These are phyloP conservation scores for Nibea albiflora DNA, from an alignment of 2,113 vertebrate genomes.

Conservation along the genomic window DNA sequence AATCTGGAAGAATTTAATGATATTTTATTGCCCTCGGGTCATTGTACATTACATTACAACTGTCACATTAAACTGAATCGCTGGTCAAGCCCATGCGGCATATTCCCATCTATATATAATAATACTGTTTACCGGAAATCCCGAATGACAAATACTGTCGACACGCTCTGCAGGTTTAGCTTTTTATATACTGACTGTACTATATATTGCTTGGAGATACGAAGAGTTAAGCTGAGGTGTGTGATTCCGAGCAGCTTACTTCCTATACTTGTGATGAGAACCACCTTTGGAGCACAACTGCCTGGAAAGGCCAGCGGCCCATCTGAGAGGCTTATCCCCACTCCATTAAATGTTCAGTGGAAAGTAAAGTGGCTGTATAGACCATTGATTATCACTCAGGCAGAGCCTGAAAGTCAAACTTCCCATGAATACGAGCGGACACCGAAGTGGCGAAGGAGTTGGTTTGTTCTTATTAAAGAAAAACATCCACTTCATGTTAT, in stretches of 20 bases:
- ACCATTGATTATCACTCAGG: slow-evolving; percentile 72
- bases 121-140: background rate
- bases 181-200: background rate
- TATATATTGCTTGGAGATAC: background rate
- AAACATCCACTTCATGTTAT: background rate
- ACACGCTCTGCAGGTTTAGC: background rate
- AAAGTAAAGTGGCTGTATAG: slow-evolving; percentile 70
- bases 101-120: background rate
- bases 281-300: slow-evolving; percentile 48
- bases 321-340: slow-evolving; percentile 68
- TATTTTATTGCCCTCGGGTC: background rate
- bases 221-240: slow-evolving; percentile 13
- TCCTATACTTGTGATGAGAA: slow-evolving; percentile 46
- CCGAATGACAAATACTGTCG: background rate
- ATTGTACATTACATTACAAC: too few species aligned
- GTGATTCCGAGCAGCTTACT: slow-evolving; percentile 25
- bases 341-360: slow-evolving; percentile 73
- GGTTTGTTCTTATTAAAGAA: slow-evolving; percentile 36
- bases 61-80: background rate
- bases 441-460: slow-evolving; percentile 23
- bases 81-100: background rate
- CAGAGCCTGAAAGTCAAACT: slow-evolving; percentile 61
- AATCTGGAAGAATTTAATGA: background rate
- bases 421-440: slow-evolving; percentile 44
- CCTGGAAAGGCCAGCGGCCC: slow-evolving; percentile 54